Base-by-base conservation (phyloP, 2,888 invertebrate genomes). In the Chironomus riparius region DNA sequence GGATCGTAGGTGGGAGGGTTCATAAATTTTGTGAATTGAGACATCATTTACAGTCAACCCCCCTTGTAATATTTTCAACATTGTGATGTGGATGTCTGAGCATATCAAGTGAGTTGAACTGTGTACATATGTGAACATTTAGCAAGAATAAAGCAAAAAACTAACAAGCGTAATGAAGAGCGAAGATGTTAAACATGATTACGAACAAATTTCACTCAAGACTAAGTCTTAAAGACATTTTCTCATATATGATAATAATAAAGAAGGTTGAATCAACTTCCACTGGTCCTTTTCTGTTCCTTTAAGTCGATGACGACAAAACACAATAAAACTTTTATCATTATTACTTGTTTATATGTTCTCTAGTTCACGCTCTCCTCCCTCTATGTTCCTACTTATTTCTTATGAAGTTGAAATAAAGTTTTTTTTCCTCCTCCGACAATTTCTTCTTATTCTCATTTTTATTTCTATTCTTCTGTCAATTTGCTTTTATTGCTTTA, bases 321-420 rank as follows among this genome's bases (percentile, higher is more conserved):
- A 65, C 15, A 61, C 72, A 73, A 73, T 73, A 73, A 73, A 73
- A 73, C 72, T 73, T 73, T 73, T 47, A 15, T 61, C 72, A 73
- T 73, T 73, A 73, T 73, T 73, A 73, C 72, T 73, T 73, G 72
- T 73, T 71, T 71, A 71, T 71, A 56, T 65, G 65, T 65, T 65
- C 24, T 24, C 6, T 22, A 65, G 56, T 18, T 56, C 13, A 15
- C 5, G 24, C 21, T n/a, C 24, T 24, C 21, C 22, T 24, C 21
- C n/a, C 13, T 12, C 21, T n/a, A 12, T 65, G 7, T 21, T 24
- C 18, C 62, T 22, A 12, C 21, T 13, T 65, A 6, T 24, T 65
- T 65, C 38, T 38, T 38, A 10, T 38, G 38, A 38, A 38, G 38
- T 38, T 38, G 38, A 38, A 38, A 10, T 1, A 38, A 38, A 38